Evolutionary conservation across 2,888 invertebrate species (phyloP), one percentile per base, ranked within the genome.

Genomic region (Thymelicus acteon): DNA sequence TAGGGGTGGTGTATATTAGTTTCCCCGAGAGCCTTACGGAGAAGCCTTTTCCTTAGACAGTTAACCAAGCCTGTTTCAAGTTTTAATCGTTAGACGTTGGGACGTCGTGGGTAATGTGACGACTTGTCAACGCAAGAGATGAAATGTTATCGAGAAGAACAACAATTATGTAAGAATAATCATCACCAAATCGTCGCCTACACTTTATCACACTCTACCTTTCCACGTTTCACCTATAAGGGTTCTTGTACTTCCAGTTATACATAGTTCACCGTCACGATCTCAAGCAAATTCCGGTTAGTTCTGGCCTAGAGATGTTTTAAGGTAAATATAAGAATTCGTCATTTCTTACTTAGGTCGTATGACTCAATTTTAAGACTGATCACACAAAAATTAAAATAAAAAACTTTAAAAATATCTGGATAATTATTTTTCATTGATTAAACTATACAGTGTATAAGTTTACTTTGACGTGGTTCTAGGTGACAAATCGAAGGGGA

Each of bases 311-410:
- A 93, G 90, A 81, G 82, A 86, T 83, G 85, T 77, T 85, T 84
- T 90, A 90, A 87, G 84, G 80, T 88, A 84, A 83, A 74, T 79
- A 80, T 91, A 91, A 90, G 91, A 82, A 82, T 88, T 92, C 88
- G 88, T 90, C 87, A 90, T 91, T 90, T 92, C 88, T 91, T 92
- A 91, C 85, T 91, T 92, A 93, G 93, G 91, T 86, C 86, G 90
- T 93, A 93, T 86, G 91, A 94, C 94, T 94, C 94, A 94, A 94
- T 93, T 93, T 93, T 93, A 94, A 94, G 94, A 94, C 94, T 94
- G 94, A 94, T 91, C 89, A 91, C 90, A 88, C 87, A 83, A 90
- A 91, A 88, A 83, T 79, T 75, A 83, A 84, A 84, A 87, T 86
- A 81, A 79, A 74, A 54, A 72, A 74, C 75, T 80, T 85, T 81